Base-by-base conservation (phyloP, 2,797 vertebrate genomes). In the Cheirogaleus major region DNA sequence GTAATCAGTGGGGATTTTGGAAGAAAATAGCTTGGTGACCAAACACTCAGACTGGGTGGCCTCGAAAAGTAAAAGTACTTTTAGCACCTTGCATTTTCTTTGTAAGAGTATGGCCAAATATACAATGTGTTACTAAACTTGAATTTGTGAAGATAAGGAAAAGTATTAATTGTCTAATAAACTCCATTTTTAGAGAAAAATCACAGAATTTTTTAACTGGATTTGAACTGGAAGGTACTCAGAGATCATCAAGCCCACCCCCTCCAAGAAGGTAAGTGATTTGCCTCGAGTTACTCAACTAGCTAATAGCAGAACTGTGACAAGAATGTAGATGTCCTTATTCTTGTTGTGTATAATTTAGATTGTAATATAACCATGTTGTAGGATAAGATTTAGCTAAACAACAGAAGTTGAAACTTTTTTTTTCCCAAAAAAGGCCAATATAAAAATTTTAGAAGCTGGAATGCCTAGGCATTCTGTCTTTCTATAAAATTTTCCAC, bases 371-470 rank as follows among this genome's bases (percentile, higher is more conserved):
- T 30, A n/a, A 38, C 6, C 14, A 18, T 57, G 5, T 11, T 12
- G 7, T 15, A 11, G 9, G 23, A 7, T 18, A 73, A 72, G 17
- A 72, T 50, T 69, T 17, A 80, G 65, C 35, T 73, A 65, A 75
- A 75, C 3, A 57, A 35, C 8, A 52, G 5, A 30, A 61, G 48
- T 7, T n/a, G 43, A 59, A 73, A 13, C 30, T 73, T 38, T 81
- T 12, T 72, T 75, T 12, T 82, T 35, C 12, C 22, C 2, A 20
- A 41, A 85, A 3, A 27, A 89, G 27, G 18, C 15, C 30, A 72
- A 80, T 72, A 82, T 11, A 57, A 48, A 95, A 61, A 76, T 92
- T 50, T 76, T 52, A 91, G 63, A 41, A 75, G 17, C 5, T 78
- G 20, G 13, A 63, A 20, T 48, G 35, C n/a, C 23, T 70, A 57